Conservation (phyloP, 2,797 vertebrate genomes). For the Chrysocyon brachyurus region DNA sequence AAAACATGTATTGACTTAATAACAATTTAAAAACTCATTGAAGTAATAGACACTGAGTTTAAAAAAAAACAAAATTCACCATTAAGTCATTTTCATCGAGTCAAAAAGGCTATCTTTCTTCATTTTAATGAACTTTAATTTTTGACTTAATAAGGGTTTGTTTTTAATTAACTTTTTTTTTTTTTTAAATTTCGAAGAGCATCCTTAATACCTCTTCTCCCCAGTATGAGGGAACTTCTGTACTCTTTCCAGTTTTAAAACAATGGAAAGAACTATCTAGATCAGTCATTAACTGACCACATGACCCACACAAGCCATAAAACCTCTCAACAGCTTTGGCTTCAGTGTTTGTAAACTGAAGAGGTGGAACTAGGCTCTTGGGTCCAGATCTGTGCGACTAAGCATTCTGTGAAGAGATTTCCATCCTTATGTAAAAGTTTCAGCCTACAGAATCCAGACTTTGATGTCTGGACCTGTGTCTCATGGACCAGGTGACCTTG, state of each 20-base stretch:
- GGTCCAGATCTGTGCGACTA: neutral
- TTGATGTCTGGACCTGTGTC: constrained; percentile 59
- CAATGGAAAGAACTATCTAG: neutral
- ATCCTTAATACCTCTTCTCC: neutral
- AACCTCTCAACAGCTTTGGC: neutral
- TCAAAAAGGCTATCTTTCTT: constrained; percentile 70
- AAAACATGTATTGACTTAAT: constrained; percentile 74
- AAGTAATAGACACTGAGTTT: constrained; percentile 65
- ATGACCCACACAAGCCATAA: neutral
- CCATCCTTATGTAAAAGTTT: neutral
- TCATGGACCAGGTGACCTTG: constrained; percentile 65
- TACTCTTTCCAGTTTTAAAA: neutral
- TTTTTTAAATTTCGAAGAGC: constrained; percentile 8
- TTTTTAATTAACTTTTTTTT: constrained; percentile 69
- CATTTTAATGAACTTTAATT: constrained; percentile 66
- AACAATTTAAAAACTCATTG: constrained; percentile 74
- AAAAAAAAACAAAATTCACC: constrained; percentile 56
- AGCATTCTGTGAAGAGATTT: neutral
- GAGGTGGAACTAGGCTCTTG: neutral
- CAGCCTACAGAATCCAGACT: constrained; percentile 34
- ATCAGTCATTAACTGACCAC: neutral
- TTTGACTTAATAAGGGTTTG: constrained; percentile 57
- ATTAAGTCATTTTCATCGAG: constrained; percentile 63
- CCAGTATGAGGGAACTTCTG: neutral
- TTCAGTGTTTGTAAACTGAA: neutral